phyloP scores from a whole-genome alignment of 2,888 invertebrate genomes.

The Dryobota labecula region DNA sequence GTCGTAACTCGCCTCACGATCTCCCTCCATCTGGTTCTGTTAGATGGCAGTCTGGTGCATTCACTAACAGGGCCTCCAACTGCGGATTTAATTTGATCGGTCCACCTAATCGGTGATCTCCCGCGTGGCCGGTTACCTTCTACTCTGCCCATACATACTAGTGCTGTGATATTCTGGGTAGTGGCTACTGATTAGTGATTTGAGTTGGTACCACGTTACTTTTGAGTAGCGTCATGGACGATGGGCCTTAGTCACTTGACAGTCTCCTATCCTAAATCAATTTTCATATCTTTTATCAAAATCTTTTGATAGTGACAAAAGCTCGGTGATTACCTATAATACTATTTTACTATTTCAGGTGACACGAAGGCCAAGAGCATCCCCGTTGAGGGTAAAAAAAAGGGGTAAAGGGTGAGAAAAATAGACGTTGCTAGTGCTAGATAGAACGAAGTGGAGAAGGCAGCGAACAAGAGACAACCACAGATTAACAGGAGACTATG shows the following conservation, averaged over 20 bases:
- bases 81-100: too few relatives aligned
- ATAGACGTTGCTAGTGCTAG: neutral
- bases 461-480: neutral
- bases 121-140: too few relatives aligned
- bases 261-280: neutral
- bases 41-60: too few relatives aligned
- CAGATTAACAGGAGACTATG: neutral
- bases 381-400: too few relatives aligned
- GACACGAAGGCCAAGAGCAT: too few relatives aligned
- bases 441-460: neutral
- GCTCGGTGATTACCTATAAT: neutral
- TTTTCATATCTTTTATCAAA: neutral
- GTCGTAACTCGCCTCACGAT: too few relatives aligned
- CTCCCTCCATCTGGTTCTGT: too few relatives aligned
- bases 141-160: too few relatives aligned
- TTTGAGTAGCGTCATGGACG: neutral
- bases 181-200: neutral
- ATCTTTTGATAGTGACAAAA: neutral
- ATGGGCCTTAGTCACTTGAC: neutral
- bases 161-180: neutral
- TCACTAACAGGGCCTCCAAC: too few relatives aligned
- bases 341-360: too few relatives aligned
- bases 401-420: neutral
- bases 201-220: neutral
- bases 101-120: too few relatives aligned